A percentile compares a stretch with the other conserved stretches of the same genome.
phyloP scores from a whole-genome alignment of 2,113 vertebrate species.

The Patagioenas fasciata region DNA sequence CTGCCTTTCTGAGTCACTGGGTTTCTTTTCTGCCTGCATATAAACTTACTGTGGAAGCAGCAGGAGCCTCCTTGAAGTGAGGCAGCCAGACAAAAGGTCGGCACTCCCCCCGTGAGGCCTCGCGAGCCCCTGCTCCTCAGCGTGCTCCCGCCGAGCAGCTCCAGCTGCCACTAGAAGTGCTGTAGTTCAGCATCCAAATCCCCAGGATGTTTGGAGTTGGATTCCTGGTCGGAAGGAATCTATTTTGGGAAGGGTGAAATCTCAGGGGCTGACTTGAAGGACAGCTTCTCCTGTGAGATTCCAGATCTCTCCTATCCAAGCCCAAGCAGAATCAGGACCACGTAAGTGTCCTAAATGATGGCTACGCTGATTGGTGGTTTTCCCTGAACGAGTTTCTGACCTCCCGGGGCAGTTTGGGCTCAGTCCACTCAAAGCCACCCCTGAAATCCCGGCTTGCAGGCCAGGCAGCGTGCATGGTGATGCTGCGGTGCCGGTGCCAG shows the following conservation, averaged over 20 bases:
- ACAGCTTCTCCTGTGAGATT: background rate
- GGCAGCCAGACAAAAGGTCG: background rate
- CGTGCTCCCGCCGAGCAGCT: background rate
- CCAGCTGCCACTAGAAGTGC: constrained; percentile 7
- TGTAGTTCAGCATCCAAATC: background rate
- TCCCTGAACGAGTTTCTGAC: no score
- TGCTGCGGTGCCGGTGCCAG: rapidly evolving
- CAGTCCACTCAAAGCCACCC: rapidly evolving
- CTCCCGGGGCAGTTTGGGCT: background rate
- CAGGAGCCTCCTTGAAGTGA: background rate
- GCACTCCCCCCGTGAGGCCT: background rate
- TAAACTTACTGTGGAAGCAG: background rate
- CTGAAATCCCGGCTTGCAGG: background rate
- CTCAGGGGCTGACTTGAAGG: background rate
- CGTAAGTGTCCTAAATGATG: background rate
- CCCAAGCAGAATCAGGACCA: background rate
- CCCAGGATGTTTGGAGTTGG: background rate
- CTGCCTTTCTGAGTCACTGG: background rate
- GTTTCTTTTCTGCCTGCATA: background rate
- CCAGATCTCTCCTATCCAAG: background rate
- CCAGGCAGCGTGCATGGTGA: rapidly evolving
- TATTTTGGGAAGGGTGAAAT: background rate
- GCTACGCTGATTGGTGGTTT: background rate
- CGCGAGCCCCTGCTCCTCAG: background rate
- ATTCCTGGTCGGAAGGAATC: background rate